Evolutionary conservation across 2,113 vertebrate species (phyloP).

Genomic region (Synodontis membranacea): DNA sequence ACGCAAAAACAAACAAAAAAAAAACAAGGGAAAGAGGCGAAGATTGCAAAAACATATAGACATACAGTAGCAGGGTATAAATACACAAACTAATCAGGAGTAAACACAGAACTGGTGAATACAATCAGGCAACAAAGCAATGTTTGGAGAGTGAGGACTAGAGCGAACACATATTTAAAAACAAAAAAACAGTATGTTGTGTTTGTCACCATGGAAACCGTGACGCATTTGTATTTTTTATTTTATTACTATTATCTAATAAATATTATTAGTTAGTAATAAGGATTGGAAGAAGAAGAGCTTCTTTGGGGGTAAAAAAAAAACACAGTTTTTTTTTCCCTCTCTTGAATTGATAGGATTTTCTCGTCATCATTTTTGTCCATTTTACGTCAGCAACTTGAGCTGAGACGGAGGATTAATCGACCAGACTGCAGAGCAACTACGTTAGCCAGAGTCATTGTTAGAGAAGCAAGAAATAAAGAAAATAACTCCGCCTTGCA

Average conservation of each 20-base stretch:
- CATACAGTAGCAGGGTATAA: not conserved
- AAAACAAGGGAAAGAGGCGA: not conserved
- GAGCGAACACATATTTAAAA: not conserved
- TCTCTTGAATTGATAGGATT: not conserved
- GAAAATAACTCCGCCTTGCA: conserved; percentile 25
- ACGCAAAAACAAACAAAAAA: not conserved
- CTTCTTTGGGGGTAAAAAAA: not conserved
- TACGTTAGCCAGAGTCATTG: conserved; percentile 27
- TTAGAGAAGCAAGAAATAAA: conserved; percentile 3
- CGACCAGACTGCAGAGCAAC: not conserved
- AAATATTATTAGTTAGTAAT: not conserved
- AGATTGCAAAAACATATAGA: not conserved
- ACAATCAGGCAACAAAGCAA: not conserved
- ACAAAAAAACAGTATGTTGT: not conserved
- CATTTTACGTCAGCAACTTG: not conserved
- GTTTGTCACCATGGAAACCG: not conserved
- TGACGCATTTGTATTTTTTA: not conserved
- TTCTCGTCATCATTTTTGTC: not conserved
- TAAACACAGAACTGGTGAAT: not conserved
- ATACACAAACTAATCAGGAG: not conserved
- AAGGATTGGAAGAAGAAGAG: not conserved
- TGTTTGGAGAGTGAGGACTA: not conserved
- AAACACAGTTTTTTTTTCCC: not conserved
- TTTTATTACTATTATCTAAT: not conserved
- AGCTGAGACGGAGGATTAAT: conserved; percentile 31